phyloP scores from a whole-genome alignment of 53 echinoderm and acorn worm species.

The Mesocentrotus franciscanus region DNA sequence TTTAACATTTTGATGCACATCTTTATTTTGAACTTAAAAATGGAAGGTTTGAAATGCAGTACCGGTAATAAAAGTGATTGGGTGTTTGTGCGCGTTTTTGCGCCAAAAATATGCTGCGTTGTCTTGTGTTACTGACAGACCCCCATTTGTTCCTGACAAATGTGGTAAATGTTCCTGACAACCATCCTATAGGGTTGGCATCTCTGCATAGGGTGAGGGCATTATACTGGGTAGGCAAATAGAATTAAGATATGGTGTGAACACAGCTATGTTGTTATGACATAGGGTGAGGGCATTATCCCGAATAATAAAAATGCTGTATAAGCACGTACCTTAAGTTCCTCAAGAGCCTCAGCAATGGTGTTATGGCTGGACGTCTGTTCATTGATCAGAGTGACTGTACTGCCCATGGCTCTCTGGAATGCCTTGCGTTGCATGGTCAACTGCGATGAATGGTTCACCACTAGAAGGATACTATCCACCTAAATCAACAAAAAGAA shows the following conservation, averaged over 20 bases:
- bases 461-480: slow-evolving; percentile 88
- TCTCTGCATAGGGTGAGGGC: not conserved
- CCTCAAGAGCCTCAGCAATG: slow-evolving; percentile 91
- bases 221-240: not conserved
- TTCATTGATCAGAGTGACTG: slow-evolving; percentile 85
- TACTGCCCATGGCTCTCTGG: slow-evolving; percentile 79
- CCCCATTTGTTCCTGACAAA: not conserved
- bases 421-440: slow-evolving; percentile 87
- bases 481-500: slow-evolving; percentile 69
- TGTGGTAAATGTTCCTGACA: not conserved
- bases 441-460: slow-evolving; percentile 94
- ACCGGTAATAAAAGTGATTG: not conserved
- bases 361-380: slow-evolving; percentile 95
- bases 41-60: not conserved
- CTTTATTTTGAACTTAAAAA: not conserved
- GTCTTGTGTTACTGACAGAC: not conserved
- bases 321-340: slow-evolving; percentile 80
- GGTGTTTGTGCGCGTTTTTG: not conserved
- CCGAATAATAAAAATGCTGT: not conserved
- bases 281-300: not conserved
- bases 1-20: not conserved
- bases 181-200: not conserved
- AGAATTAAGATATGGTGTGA: too few species aligned
- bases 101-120: not conserved
- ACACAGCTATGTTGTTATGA: too few species aligned